A percentile compares a stretch with the other conserved stretches of the same genome.
Evolutionary conservation across 1,140 invertebrate genomes (phyloP).

Genomic region (Drosophila persimilis): DNA sequence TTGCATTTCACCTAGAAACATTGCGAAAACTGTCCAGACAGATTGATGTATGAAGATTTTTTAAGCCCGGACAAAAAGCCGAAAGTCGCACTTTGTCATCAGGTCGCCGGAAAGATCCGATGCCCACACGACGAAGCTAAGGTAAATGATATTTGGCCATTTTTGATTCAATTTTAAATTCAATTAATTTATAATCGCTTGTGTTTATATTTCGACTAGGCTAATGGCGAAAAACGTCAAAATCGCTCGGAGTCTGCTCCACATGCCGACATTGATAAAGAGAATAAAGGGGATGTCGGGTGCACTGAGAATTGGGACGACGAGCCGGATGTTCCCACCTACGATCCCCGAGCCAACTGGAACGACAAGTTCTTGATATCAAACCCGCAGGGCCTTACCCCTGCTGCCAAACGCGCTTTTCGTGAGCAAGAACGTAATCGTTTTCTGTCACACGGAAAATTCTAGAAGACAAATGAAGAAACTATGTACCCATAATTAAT

Average conservation of each 20-base stretch:
- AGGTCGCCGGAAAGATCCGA: too few species aligned
- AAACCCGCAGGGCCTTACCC: constrained; percentile 11
- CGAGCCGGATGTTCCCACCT: constrained; percentile 31
- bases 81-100: too few species aligned
- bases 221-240: constrained; percentile 19
- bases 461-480: neutral
- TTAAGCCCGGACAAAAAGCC: too few species aligned
- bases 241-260: neutral
- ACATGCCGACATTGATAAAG: neutral
- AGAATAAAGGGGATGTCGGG: neutral
- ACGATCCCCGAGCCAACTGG: constrained; percentile 36
- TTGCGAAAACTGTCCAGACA: too few species aligned
- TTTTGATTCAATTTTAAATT: too few species aligned
- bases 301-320: constrained; percentile 51
- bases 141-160: constrained; percentile 11
- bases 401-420: constrained; percentile 17
- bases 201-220: neutral
- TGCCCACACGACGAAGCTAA: constrained; percentile 2
- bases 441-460: neutral
- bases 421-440: constrained; percentile 34
- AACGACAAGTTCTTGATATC: constrained; percentile 6
- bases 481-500: too few species aligned
- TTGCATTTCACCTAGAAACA: too few species aligned
- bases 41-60: too few species aligned
- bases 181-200: neutral